phyloP scores from a whole-genome alignment of 2,888 invertebrate genomes.

The Eilema caniola region DNA sequence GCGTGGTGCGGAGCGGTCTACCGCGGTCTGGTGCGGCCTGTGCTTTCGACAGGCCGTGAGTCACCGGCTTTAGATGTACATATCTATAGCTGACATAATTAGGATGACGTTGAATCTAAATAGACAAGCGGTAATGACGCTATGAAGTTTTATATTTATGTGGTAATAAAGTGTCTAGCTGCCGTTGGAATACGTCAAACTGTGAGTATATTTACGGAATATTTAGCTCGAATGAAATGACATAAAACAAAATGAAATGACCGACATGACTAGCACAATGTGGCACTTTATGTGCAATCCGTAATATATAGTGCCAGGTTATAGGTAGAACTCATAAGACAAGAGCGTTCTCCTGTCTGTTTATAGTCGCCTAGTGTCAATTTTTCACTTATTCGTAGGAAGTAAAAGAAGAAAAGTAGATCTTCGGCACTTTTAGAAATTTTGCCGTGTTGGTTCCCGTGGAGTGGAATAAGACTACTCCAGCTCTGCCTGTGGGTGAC shows the following conservation, averaged over 20 bases:
- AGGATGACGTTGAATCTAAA: not conserved
- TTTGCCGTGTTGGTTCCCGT: too few relatives aligned
- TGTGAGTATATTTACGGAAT: not conserved
- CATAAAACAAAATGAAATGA: not conserved
- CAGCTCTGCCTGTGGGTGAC: too few relatives aligned
- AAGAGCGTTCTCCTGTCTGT: not conserved
- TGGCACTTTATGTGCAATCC: not conserved
- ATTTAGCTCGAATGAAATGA: not conserved
- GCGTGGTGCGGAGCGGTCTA: too few relatives aligned
- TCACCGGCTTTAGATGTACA: too few relatives aligned
- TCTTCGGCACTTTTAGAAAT: too few relatives aligned
- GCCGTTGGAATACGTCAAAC: not conserved
- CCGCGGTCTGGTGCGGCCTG: too few relatives aligned
- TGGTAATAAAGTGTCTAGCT: not conserved
- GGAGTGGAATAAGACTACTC: too few relatives aligned
- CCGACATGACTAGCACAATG: not conserved
- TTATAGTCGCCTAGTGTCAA: not conserved
- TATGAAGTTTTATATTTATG: slow-evolving; percentile 2
- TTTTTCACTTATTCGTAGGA: too few relatives aligned
- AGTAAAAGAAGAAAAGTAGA: too few relatives aligned
- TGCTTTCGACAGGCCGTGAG: too few relatives aligned
- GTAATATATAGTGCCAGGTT: not conserved
- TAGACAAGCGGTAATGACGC: not conserved
- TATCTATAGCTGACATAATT: not conserved
- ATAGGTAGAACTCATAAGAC: not conserved